These are phyloP conservation scores for Sycophila texana DNA, from an alignment of 2,888 invertebrate genomes.

Conservation along the genomic window DNA sequence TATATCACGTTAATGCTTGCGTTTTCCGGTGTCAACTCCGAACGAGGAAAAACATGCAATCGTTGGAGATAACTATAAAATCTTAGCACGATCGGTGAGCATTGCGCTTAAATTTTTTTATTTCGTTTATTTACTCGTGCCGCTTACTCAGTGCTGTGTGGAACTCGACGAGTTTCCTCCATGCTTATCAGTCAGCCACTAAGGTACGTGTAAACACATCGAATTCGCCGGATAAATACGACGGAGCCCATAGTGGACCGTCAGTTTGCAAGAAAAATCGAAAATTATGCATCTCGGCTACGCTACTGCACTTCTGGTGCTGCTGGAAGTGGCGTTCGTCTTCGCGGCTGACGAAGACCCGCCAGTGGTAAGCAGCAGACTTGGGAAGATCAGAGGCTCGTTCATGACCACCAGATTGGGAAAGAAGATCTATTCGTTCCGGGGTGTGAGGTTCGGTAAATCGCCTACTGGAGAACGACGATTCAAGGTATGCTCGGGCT, in stretches of 20 bases:
- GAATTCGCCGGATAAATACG: neutral
- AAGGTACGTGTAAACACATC: neutral
- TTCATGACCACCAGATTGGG: slow-evolving; percentile 42
- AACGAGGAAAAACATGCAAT: neutral
- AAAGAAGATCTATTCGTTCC: slow-evolving; percentile 22
- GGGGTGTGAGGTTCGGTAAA: slow-evolving; percentile 18
- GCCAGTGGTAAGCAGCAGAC: neutral
- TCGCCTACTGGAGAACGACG: slow-evolving; percentile 34
- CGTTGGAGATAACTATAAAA: neutral
- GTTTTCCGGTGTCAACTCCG: neutral
- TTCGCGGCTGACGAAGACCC: neutral
- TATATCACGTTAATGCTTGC: neutral
- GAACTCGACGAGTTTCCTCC: neutral
- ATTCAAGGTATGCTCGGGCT: slow-evolving; percentile 15
- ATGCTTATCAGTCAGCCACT: neutral
- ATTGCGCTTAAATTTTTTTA: neutral
- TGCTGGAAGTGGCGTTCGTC: neutral
- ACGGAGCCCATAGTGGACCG: neutral
- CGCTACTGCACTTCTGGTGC: too few relatives aligned
- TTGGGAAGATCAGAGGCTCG: slow-evolving; percentile 16
- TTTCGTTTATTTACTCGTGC: neutral
- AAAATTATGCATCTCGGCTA: neutral
- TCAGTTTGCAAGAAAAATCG: neutral
- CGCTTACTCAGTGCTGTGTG: neutral
- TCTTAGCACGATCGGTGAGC: neutral